These are phyloP conservation scores for Venturia canescens DNA, from an alignment of 1,140 invertebrate genomes.

Conservation along the genomic window DNA sequence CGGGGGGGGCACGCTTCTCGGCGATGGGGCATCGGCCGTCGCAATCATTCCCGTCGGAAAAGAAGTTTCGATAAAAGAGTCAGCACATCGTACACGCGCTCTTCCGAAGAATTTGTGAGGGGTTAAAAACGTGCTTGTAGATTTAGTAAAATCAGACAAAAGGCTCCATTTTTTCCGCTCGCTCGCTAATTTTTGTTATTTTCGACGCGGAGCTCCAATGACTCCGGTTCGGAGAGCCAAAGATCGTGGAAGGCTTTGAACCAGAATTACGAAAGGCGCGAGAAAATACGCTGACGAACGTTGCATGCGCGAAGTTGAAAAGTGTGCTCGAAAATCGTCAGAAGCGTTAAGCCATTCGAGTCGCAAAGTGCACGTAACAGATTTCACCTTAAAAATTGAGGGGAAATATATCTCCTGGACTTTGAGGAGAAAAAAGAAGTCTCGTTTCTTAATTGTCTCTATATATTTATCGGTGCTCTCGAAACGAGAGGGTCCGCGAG, in stretches of 20 bases:
- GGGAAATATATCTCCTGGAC: not conserved
- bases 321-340: no score
- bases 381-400: no score
- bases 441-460: slow-evolving; percentile 12
- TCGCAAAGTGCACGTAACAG: no score
- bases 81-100: not conserved
- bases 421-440: slow-evolving; percentile 23
- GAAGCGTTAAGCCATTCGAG: no score
- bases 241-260: no score
- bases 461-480: not conserved
- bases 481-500: not conserved
- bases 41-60: slow-evolving; percentile 17
- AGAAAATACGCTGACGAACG: no score
- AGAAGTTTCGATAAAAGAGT: slow-evolving; percentile 36
- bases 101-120: slow-evolving; percentile 7
- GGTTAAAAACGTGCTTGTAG: slow-evolving; percentile 24
- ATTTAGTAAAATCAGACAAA: not conserved
- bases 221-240: no score
- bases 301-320: no score
- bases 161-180: slow-evolving; percentile 15
- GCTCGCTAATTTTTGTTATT: not conserved
- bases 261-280: no score
- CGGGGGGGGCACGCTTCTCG: not conserved
- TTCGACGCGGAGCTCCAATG: no score
- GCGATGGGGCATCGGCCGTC: not conserved